Evolutionary conservation across 2,888 invertebrate species (phyloP).

Genomic region (Melangyna quadrimaculata): DNA sequence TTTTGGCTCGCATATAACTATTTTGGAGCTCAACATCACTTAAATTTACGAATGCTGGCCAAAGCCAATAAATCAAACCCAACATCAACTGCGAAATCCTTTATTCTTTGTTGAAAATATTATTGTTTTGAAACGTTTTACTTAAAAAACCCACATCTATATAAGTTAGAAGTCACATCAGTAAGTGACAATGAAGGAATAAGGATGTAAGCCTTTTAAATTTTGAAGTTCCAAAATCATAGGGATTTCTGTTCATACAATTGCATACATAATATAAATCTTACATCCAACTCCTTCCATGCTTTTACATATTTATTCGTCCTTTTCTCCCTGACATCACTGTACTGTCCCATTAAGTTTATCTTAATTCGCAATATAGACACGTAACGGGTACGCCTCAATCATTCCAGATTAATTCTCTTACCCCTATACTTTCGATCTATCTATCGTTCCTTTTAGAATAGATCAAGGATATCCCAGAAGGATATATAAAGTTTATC

Average conservation of each 20-base stretch:
- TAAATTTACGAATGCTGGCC: constrained; percentile 10
- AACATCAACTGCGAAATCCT: constrained; percentile 52
- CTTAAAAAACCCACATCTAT: constrained; percentile 53
- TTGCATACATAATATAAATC: no score
- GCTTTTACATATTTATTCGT: background rate
- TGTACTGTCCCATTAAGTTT: constrained; percentile 68
- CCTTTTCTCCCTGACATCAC: background rate
- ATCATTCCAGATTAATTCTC: constrained; percentile 71
- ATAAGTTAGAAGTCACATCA: background rate
- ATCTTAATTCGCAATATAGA: constrained; percentile 71
- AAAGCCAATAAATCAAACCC: constrained; percentile 64
- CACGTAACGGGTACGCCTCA: constrained; percentile 70
- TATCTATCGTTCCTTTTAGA: constrained; percentile 27
- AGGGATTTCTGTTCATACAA: background rate
- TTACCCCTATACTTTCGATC: constrained; percentile 60
- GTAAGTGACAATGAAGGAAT: background rate
- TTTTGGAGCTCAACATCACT: no score
- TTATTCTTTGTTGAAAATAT: constrained; percentile 42
- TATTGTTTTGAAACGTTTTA: constrained; percentile 29
- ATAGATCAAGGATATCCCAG: constrained; percentile 65
- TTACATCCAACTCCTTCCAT: background rate
- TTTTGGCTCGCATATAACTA: no score
- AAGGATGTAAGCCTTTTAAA: background rate
- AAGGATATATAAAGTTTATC: constrained; percentile 49
- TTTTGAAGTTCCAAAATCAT: background rate